phyloP scores from a whole-genome alignment of 2,797 vertebrate genomes.

The Notolabrus celidotus region DNA sequence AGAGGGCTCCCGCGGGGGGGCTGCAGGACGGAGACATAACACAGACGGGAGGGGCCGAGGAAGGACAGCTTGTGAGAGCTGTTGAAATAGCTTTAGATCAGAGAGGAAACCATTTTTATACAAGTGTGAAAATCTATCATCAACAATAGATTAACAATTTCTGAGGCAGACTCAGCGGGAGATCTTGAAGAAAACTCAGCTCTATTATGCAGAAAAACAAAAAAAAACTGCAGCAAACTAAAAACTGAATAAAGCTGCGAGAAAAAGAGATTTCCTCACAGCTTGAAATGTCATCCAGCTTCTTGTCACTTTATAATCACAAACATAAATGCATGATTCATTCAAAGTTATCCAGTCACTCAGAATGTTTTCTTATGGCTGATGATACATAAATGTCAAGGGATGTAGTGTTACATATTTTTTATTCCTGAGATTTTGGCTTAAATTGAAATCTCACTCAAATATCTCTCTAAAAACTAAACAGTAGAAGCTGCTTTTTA shows the following conservation, averaged over 20 bases:
- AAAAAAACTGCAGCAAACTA: not conserved
- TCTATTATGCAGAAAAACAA: conserved; percentile 31
- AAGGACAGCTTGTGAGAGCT: conserved; percentile 41
- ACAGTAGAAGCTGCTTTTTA: conserved; percentile 11
- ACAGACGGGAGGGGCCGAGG: not conserved
- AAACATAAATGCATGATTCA: not conserved
- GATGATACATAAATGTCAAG: not conserved
- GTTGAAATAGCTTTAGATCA: conserved; percentile 64
- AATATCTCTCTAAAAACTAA: not conserved
- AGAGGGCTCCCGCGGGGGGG: no score
- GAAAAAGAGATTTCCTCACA: conserved; percentile 31
- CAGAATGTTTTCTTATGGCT: not conserved
- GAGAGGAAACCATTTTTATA: conserved; percentile 34
- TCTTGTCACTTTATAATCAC: not conserved
- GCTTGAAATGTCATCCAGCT: conserved; percentile 1
- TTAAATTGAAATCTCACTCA: conserved; percentile 21
- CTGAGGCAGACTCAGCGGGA: conserved; percentile 3
- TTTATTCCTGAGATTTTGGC: conserved; percentile 30
- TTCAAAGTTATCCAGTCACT: not conserved
- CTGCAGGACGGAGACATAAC: no score
- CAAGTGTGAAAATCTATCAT: conserved; percentile 44
- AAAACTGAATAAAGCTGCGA: not conserved
- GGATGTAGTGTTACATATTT: not conserved
- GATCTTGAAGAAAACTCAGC: conserved; percentile 28
- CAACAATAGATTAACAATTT: conserved; percentile 59